Percentiles rank a stretch among this genome's conserved stretches.
Evolutionary conservation across 2,888 invertebrate species (phyloP).

Genomic region (Zaprionus lineosus): DNA sequence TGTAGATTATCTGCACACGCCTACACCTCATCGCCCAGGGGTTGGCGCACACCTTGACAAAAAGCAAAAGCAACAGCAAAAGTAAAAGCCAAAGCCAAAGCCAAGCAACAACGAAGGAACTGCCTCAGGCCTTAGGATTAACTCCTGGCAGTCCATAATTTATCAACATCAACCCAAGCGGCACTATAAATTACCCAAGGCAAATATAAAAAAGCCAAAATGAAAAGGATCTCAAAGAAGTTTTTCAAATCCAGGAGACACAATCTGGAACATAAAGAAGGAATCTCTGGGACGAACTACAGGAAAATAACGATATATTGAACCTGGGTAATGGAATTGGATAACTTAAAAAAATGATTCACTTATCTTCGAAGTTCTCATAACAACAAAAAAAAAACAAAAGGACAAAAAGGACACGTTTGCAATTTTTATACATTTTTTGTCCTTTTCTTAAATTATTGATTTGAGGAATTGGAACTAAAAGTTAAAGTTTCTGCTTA

Average conservation of each 20-base stretch:
- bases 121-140: slow-evolving; percentile 43
- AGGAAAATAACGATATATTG: too few relatives aligned
- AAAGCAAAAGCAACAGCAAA: slow-evolving; percentile 27
- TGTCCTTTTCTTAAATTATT: too few relatives aligned
- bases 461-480: too few relatives aligned
- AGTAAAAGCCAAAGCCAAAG: background rate
- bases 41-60: slow-evolving; percentile 54
- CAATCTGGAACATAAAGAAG: too few relatives aligned
- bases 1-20: slow-evolving; percentile 61
- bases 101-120: slow-evolving; percentile 19
- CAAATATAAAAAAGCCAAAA: slow-evolving; percentile 14
- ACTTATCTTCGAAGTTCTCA: too few relatives aligned
- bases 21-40: slow-evolving; percentile 15
- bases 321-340: too few relatives aligned
- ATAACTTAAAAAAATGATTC: background rate
- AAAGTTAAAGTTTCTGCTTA: too few relatives aligned
- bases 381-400: background rate
- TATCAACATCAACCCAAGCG: slow-evolving; percentile 64
- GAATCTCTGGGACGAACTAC: too few relatives aligned
- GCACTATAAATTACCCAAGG: slow-evolving; percentile 54
- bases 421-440: too few relatives aligned
- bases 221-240: slow-evolving; percentile 15
- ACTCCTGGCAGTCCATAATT: slow-evolving; percentile 57
- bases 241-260: too few relatives aligned
- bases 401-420: too few relatives aligned